Conservation (phyloP, 2,797 vertebrate species). For the Mionectes olivaceus region DNA sequence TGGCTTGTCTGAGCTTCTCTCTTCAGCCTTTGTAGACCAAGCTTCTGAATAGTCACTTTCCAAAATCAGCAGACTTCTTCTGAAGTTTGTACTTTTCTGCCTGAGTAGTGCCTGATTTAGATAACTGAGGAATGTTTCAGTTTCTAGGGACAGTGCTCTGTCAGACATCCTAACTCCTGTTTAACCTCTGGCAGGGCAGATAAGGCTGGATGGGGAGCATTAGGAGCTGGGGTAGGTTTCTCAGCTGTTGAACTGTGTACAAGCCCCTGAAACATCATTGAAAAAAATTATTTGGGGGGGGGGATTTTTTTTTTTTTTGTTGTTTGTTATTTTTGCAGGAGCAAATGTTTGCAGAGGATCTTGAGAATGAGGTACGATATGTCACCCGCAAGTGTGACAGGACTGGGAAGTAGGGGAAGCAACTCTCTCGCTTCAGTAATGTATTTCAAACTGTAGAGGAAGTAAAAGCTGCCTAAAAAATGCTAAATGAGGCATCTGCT, state of each 20-base stretch:
- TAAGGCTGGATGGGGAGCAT: background rate
- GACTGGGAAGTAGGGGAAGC: background rate
- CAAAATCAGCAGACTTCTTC: background rate
- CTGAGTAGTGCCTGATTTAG: background rate
- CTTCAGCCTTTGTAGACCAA: background rate
- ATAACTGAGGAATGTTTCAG: background rate
- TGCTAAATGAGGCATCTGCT: rapidly evolving
- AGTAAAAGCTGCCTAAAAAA: background rate
- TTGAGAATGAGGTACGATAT: slow-evolving; percentile 80
- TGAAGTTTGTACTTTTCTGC: background rate
- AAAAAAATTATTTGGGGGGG: background rate
- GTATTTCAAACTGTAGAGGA: background rate
- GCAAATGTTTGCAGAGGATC: slow-evolving; percentile 82
- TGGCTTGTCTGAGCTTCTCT: background rate
- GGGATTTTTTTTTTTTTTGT: background rate
- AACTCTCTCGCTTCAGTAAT: background rate
- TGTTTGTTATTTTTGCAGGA: slow-evolving; percentile 76
- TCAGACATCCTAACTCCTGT: background rate
- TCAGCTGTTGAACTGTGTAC: background rate
- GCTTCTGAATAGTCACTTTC: background rate
- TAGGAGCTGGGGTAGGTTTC: background rate
- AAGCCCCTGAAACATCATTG: background rate
- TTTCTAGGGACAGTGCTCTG: background rate
- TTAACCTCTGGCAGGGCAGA: background rate
- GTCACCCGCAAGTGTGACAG: background rate